Conservation (phyloP, 2,888 invertebrate genomes). For the Labia minor region DNA sequence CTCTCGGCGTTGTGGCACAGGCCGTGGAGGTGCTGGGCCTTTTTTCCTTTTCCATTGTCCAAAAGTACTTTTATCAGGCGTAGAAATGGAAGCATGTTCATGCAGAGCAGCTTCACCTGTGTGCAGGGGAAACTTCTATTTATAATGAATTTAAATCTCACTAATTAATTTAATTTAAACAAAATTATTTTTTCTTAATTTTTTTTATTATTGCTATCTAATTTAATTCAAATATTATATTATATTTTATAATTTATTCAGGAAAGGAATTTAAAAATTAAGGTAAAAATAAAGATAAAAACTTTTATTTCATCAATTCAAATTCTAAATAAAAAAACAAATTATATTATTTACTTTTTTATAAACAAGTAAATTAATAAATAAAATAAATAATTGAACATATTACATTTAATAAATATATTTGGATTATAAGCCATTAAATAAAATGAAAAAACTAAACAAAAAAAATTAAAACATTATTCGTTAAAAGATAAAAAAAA, state of each 20-base stretch:
- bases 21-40: constrained; percentile 71
- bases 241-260: not conserved
- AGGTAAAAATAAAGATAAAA: not conserved
- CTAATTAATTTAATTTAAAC: not conserved
- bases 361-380: not conserved
- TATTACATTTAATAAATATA: no score
- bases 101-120: not conserved
- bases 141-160: not conserved
- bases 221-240: not conserved
- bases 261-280: not conserved
- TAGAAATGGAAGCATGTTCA: constrained; percentile 13
- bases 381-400: not conserved
- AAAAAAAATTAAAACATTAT: no score
- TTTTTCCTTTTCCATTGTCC: constrained; percentile 66
- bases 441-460: no score
- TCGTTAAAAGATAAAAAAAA: no score
- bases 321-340: not conserved
- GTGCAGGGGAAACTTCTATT: not conserved
- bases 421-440: no score
- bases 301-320: not conserved
- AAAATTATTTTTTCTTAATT: not conserved
- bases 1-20: constrained; percentile 51
- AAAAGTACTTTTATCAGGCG: constrained; percentile 48
- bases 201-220: not conserved
- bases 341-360: not conserved